Evolutionary conservation across 2,113 vertebrate species (phyloP), one percentile per base, ranked within the genome.

Genomic region (Syrmaticus mikado): DNA sequence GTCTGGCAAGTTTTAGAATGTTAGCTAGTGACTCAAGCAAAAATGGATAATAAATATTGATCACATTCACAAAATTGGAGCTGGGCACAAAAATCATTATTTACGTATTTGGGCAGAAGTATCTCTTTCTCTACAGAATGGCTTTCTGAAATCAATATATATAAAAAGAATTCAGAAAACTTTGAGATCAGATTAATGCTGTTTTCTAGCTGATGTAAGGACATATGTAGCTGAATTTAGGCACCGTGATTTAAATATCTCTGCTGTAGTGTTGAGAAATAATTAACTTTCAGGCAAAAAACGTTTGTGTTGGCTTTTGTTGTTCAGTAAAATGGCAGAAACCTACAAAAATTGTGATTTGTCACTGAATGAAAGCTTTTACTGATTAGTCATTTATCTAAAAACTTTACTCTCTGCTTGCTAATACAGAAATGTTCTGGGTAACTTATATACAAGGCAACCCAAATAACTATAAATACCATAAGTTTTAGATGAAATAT

Each of bases 1-100:
- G 20, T 62, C 36, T 82, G 79, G 5, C 16, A 85, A 77, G 46
- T 38, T 70, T 85, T 52, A 80, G 41, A 74, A 40, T 85, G 82
- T 64, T 71, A 64, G 60, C 43, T 90, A 83, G 90, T 71, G 61
- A 57, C 20, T 96, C 6, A 57, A 40, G 18, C 28, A 89, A 48
- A 95, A 91, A 62, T 58, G 32, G 64, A 38, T 94, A 85, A 91
- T 86, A 86, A 93, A 65, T 85, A 90, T 82, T 87, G 81, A 85
- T 90, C n/a, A 17, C 45, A n/a, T 62, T 87, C 36, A 68, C 24
- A 85, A 79, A 66, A 48, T 48, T 46, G 8, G 75, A 62, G n/a
- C 8, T 65, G 38, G 53, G 45, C 32, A 46, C 34, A 70, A 73
- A 89, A 91, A 89, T 89, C 81, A 74, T 84, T 90, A 70, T 92